Conservation (phyloP, 2,113 vertebrate species). For the Nanger granti region DNA sequence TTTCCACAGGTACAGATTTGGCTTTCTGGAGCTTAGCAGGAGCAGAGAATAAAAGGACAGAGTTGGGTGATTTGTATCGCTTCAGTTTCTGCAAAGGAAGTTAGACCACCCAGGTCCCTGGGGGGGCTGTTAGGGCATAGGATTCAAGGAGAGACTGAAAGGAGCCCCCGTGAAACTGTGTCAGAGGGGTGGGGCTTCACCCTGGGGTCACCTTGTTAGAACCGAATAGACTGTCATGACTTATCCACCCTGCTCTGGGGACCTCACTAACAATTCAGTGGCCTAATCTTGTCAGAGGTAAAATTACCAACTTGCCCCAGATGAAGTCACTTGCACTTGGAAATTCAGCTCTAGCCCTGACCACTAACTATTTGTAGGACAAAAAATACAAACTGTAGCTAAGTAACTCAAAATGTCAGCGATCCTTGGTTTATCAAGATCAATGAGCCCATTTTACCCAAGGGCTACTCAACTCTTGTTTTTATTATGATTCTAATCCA, state of each 20-base stretch:
- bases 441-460: neutral
- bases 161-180: neutral
- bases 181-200: neutral
- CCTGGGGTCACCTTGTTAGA: neutral
- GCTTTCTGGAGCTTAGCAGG: neutral
- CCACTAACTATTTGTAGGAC: neutral
- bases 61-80: neutral
- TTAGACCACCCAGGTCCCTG: neutral
- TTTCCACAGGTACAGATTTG: neutral
- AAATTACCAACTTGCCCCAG: neutral
- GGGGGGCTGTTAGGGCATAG: neutral
- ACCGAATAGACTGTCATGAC: neutral
- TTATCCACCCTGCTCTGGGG: neutral
- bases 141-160: neutral
- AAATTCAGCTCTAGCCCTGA: neutral
- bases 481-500: neutral
- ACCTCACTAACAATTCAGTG: neutral
- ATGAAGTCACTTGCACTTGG: neutral
- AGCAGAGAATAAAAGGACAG: neutral
- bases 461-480: neutral
- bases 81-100: neutral
- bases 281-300: neutral
- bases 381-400: neutral
- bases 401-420: conserved; percentile 8
- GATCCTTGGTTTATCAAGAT: neutral